Base-by-base conservation (phyloP, 2,113 vertebrate species). In the Antennarius striatus region DNA sequence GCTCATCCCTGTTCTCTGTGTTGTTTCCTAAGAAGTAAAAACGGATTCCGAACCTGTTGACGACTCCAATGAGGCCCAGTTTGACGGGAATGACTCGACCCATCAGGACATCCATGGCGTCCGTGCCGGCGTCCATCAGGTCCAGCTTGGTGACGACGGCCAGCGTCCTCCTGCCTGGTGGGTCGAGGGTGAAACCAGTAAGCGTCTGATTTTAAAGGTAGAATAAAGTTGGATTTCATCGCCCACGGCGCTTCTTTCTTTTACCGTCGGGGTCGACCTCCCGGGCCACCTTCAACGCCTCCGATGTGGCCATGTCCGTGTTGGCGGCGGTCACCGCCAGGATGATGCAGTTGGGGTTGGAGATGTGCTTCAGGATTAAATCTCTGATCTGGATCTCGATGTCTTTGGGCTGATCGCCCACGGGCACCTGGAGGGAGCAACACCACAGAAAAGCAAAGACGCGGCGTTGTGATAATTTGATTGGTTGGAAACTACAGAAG, bases 111-210 rank as follows among this genome's bases (percentile, higher is more conserved):
- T 99, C 98, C 98, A 98, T 99, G 40, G 98, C 97, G 55, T 99
- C 98, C 3, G 98, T 99, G 6, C 97, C 98, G 12, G 98, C 98
- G 71, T 99, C 98, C 98, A 99, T 99, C 81, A 99, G 93, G 84
- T 99, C 98, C 79, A 99, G 92, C 80, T 99, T 99, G 63, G 98
- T 99, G 86, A 99, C 96, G 63, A 99, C 98, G 62, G 98, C 98
- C 63, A 99, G 92, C 0, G 98, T 99, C 90, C 98, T 95, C 78
- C 97, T 93, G 70, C 98, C 98, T 99, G 75, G 14, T 9, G 30
- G 73, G 50, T 63, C 51, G 43, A 17, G 66, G 12, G 5, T 14
- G 56, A 51, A 55, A 4, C n/a, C 15, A 39, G 5, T 12, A 43
- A 11, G 6, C 39, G 5, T 10, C 39, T 22, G 22, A 40, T 40